Percentiles rank a stretch among this genome's conserved stretches.
Evolutionary conservation across 1,140 invertebrate species (phyloP).

Genomic region (Chelonus insularis): DNA sequence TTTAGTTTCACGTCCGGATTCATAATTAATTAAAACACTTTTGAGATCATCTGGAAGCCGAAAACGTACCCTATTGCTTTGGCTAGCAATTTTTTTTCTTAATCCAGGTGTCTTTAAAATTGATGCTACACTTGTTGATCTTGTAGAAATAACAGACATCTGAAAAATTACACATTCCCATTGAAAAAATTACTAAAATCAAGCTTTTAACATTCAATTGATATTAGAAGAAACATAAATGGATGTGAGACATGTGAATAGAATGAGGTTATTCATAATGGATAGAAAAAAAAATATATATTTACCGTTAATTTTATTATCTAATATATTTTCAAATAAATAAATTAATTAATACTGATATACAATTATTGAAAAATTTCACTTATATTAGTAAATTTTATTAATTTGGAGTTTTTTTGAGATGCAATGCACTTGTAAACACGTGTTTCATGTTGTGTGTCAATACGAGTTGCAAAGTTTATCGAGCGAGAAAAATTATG

Average conservation of each 20-base stretch:
- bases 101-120: constrained; percentile 48
- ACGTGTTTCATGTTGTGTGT: too few species aligned
- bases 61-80: constrained; percentile 45
- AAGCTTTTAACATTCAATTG: too few species aligned
- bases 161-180: constrained; percentile 29
- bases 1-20: constrained; percentile 37
- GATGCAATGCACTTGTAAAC: too few species aligned
- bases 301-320: neutral
- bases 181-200: too few species aligned
- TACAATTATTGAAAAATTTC: too few species aligned
- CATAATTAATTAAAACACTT: constrained; percentile 44
- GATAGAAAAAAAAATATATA: neutral
- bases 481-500: too few species aligned
- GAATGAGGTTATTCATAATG: neutral
- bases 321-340: neutral
- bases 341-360: neutral
- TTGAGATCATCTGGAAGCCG: constrained; percentile 50
- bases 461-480: too few species aligned
- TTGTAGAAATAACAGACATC: constrained; percentile 57
- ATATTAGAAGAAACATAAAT: too few species aligned
- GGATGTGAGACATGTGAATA: too few species aligned
- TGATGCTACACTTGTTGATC: constrained; percentile 46
- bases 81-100: constrained; percentile 36
- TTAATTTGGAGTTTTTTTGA: too few species aligned
- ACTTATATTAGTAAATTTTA: too few species aligned